Percentiles rank a stretch among this genome's conserved stretches.
Evolutionary conservation across 2,888 invertebrate genomes (phyloP).

Genomic region (Creontiades dilutus): DNA sequence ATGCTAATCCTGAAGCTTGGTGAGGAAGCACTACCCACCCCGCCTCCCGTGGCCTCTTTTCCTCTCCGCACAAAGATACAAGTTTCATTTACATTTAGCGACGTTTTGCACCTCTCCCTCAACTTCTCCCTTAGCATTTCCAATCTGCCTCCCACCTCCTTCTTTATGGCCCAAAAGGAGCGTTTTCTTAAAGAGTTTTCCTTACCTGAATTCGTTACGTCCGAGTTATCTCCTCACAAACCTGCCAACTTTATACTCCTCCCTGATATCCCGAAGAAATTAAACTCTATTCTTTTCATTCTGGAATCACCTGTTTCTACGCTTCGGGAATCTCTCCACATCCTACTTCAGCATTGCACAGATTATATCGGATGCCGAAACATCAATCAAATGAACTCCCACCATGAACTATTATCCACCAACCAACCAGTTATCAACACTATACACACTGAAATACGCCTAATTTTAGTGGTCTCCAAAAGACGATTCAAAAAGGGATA

Average conservation of each 20-base stretch:
- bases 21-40: constrained; percentile 54
- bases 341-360: no score
- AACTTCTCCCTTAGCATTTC: constrained; percentile 55
- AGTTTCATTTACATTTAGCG: constrained; percentile 71
- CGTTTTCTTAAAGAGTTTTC: constrained; percentile 66
- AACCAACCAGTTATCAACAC: no score
- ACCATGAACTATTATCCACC: no score
- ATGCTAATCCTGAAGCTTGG: constrained; percentile 72
- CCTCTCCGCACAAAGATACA: constrained; percentile 64
- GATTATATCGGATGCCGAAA: no score
- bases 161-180: constrained; percentile 37
- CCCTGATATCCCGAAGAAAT: constrained; percentile 51
- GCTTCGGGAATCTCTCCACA: no score
- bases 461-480: no score
- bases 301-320: background rate
- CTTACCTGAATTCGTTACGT: constrained; percentile 67
- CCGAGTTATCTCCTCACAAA: constrained; percentile 67
- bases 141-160: constrained; percentile 57
- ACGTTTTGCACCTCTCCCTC: constrained; percentile 69
- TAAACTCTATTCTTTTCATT: constrained; percentile 51
- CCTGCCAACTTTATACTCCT: constrained; percentile 55
- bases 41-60: constrained; percentile 23
- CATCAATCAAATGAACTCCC: no score
- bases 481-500: no score
- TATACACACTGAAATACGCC: no score